A percentile compares a stretch with the other conserved stretches of the same genome.
These are phyloP conservation scores for Epinotia ramella DNA, from an alignment of 2,888 invertebrate genomes.

Conservation along the genomic window DNA sequence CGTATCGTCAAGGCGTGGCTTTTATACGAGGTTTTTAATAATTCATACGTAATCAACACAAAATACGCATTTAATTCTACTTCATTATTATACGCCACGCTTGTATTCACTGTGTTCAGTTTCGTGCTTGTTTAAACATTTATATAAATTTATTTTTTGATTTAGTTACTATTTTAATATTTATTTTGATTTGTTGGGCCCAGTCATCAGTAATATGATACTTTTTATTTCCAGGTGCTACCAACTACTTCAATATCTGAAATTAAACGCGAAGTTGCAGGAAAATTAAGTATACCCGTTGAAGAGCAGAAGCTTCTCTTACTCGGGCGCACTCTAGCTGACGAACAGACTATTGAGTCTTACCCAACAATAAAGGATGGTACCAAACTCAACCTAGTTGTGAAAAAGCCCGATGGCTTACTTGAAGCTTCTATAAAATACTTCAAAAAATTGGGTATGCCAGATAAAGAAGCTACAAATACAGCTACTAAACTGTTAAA, in stretches of 20 bases:
- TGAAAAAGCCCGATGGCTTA: conserved; percentile 88
- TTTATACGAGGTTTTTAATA: not conserved
- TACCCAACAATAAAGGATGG: conserved; percentile 91
- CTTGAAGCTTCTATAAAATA: conserved; percentile 85
- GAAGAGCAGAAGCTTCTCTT: conserved; percentile 89
- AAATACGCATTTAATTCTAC: not conserved
- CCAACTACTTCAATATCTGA: conserved; percentile 87
- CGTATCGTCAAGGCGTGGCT: not conserved
- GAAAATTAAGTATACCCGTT: conserved; percentile 87
- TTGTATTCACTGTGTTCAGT: not conserved
- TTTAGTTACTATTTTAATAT: not conserved
- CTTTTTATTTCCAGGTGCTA: conserved; percentile 72
- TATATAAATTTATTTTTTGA: not conserved
- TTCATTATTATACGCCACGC: not conserved
- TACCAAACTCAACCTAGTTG: conserved; percentile 89
- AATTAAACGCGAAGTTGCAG: conserved; percentile 88
- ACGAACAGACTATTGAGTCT: conserved; percentile 88
- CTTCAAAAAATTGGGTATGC: conserved; percentile 85
- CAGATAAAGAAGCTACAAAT: conserved; percentile 87
- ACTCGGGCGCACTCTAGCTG: conserved; percentile 89
- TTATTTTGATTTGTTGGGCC: not conserved
- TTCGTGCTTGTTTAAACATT: not conserved
- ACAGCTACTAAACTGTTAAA: conserved; percentile 86
- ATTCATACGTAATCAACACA: not conserved
- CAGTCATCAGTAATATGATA: not conserved